These are phyloP conservation scores for Xiphophorus couchianus DNA, from an alignment of 2,113 vertebrate species.

Conservation along the genomic window DNA sequence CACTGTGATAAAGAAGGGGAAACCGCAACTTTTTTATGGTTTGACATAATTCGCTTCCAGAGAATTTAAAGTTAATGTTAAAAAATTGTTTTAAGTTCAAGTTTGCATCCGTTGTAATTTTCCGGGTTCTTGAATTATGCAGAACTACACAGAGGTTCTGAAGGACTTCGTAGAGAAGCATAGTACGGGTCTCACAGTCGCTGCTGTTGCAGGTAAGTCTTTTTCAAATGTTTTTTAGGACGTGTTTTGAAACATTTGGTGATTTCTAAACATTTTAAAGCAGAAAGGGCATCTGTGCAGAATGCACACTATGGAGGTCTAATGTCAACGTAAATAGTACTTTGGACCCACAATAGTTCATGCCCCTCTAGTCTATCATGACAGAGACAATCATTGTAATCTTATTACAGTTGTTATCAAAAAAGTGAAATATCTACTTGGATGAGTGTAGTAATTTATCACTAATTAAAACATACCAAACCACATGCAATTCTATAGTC, in stretches of 20 bases:
- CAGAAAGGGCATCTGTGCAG: background rate
- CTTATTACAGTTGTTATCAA: background rate
- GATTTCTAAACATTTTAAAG: background rate
- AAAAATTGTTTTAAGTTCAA: background rate
- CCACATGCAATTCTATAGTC: background rate
- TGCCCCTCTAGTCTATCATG: background rate
- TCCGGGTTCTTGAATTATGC: conserved; percentile 37
- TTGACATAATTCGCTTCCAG: background rate
- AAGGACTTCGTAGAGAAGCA: conserved; percentile 55
- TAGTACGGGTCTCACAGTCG: conserved; percentile 28
- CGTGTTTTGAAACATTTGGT: background rate
- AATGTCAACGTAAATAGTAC: background rate
- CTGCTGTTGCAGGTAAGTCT: conserved; percentile 61
- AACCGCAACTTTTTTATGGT: background rate
- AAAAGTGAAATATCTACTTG: background rate
- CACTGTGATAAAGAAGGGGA: background rate
- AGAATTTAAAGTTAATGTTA: fast-evolving
- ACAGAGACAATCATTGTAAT: background rate
- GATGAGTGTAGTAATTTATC: background rate
- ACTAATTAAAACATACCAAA: background rate
- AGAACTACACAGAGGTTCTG: conserved; percentile 44
- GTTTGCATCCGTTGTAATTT: background rate
- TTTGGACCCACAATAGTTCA: background rate
- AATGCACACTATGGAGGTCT: background rate
- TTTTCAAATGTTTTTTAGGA: background rate